Conservation (phyloP, 2,113 vertebrate species). For the Indri indri region DNA sequence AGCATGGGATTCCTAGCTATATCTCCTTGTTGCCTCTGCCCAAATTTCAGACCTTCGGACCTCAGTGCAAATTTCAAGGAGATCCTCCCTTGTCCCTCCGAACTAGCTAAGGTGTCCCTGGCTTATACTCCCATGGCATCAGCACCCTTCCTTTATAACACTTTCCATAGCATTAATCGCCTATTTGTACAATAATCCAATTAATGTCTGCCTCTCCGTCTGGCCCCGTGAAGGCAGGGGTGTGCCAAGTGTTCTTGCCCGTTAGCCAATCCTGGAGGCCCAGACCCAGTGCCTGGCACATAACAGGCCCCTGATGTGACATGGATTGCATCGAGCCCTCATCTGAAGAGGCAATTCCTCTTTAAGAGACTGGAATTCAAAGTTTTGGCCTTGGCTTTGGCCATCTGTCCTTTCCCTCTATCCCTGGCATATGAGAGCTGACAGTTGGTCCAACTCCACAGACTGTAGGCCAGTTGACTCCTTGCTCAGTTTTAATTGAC, state of each 20-base stretch:
- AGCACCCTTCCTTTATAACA: background rate
- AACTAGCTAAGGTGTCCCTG: background rate
- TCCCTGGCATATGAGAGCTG: background rate
- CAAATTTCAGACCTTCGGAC: background rate
- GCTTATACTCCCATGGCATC: fast-evolving
- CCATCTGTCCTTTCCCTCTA: slow-evolving; percentile 42
- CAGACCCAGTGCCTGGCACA: background rate
- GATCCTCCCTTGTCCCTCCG: fast-evolving
- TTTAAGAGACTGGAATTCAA: background rate
- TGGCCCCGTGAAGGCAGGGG: background rate
- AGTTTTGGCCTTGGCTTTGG: background rate
- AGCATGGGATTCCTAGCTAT: fast-evolving
- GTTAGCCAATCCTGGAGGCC: background rate
- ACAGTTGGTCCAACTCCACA: background rate
- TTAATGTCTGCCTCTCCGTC: background rate
- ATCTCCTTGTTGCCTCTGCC: fast-evolving
- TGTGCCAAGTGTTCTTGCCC: too few relatives aligned
- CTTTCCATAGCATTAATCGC: background rate
- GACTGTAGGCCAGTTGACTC: background rate
- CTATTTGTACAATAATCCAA: background rate
- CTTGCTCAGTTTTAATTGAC: background rate
- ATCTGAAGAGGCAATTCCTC: background rate
- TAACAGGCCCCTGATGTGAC: fast-evolving
- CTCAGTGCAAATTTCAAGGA: background rate
- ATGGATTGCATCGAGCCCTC: background rate